Evolutionary conservation across 1,140 invertebrate genomes (phyloP).

Genomic region (Sweltsa coloradensis): DNA sequence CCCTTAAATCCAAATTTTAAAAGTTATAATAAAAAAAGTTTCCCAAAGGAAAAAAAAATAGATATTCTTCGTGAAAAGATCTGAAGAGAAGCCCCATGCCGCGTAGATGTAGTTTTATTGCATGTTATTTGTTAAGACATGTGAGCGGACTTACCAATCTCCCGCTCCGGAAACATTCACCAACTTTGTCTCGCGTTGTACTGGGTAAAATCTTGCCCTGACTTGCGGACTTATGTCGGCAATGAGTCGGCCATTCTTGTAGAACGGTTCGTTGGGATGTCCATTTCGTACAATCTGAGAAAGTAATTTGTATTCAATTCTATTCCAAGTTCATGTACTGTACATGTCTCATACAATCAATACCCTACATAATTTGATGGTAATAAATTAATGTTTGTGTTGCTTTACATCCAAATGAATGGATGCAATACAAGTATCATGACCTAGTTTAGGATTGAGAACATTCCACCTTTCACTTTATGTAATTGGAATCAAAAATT

Average conservation of each 20-base stretch:
- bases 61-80: too few species aligned
- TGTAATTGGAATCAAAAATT: too few species aligned
- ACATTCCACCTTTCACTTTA: too few species aligned
- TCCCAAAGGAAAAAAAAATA: too few species aligned
- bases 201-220: constrained; percentile 8
- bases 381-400: not conserved
- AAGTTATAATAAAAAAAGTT: too few species aligned
- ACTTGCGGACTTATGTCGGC: not conserved
- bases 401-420: not conserved
- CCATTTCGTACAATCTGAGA: constrained; percentile 7
- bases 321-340: not conserved
- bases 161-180: constrained; percentile 42
- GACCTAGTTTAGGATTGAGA: too few species aligned
- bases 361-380: not conserved
- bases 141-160: constrained; percentile 34
- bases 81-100: not conserved
- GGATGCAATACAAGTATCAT: too few species aligned
- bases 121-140: too few species aligned
- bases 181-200: constrained; percentile 22
- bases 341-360: not conserved
- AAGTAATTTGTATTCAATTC: not conserved
- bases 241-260: not conserved
- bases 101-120: not conserved
- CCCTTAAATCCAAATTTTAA: too few species aligned
- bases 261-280: constrained; percentile 1